Evolutionary conservation across 2,888 invertebrate genomes (phyloP).

Genomic region (Silvanus unidentatus): DNA sequence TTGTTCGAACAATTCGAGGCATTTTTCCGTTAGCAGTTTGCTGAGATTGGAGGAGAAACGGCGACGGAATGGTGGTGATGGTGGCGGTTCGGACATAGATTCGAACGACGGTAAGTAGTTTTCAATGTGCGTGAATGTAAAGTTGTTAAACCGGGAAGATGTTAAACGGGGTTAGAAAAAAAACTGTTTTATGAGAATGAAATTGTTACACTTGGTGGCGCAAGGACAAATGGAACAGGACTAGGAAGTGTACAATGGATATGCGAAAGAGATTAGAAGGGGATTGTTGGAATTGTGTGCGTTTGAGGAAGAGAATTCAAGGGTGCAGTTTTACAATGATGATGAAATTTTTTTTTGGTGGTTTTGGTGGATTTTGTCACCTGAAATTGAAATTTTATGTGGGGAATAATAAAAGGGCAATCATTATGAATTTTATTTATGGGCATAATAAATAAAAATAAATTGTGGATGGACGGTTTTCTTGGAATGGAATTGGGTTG

Average conservation of each 20-base stretch:
- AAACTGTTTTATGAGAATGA: not conserved
- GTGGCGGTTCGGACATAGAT: constrained; percentile 31
- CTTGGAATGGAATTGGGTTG: no score
- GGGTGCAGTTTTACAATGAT: no score
- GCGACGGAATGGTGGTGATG: constrained; percentile 1
- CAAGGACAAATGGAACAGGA: not conserved
- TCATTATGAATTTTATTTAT: no score
- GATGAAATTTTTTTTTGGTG: no score
- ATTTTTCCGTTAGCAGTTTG: constrained; percentile 44
- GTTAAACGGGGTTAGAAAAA: not conserved
- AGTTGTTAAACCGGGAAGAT: no score
- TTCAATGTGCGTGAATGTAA: not conserved
- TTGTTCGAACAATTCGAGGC: constrained; percentile 36
- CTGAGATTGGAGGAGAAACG: constrained; percentile 39
- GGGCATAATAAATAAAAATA: no score
- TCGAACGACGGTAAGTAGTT: constrained; percentile 36
- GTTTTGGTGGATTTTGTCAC: no score
- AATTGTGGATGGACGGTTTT: no score
- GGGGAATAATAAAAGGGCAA: no score
- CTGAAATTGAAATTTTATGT: no score
- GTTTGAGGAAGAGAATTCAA: not conserved
- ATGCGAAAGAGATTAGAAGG: not conserved
- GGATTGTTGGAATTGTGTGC: no score
- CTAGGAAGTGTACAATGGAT: constrained; percentile 2
- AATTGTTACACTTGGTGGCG: constrained; percentile 2